Conservation (phyloP, 2,797 vertebrate genomes). For the Rachycentron canadum region DNA sequence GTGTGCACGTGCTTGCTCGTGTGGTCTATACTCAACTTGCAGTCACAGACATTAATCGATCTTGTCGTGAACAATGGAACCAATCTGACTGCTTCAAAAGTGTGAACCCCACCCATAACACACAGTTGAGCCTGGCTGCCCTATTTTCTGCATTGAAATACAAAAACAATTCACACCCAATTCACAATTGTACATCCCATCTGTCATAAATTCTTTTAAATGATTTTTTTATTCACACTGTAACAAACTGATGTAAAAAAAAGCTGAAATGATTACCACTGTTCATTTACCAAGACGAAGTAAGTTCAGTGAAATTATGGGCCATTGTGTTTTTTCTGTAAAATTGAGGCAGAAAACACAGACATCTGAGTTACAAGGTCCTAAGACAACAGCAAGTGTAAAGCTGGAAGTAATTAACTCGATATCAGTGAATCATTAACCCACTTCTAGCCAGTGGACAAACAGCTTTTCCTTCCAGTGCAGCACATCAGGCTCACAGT, state of each 20-base stretch:
- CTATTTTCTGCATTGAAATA: neutral
- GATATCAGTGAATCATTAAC: conserved; percentile 64
- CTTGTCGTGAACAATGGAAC: conserved; percentile 50
- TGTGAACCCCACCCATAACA: conserved; percentile 49
- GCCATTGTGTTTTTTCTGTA: neutral
- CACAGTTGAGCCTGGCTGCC: neutral
- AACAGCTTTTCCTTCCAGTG: conserved; percentile 7
- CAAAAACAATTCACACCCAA: neutral
- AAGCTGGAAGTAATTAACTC: conserved; percentile 50
- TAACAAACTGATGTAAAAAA: conserved; percentile 9
- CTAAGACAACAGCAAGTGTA: conserved; percentile 19
- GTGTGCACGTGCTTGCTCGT: neutral
- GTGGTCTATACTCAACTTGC: conserved; percentile 26
- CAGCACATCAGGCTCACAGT: conserved; percentile 62
- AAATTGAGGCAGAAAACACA: conserved; percentile 16
- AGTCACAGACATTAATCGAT: conserved; percentile 50
- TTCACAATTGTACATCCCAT: neutral
- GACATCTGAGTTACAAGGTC: conserved; percentile 18
- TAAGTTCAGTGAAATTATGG: conserved; percentile 21
- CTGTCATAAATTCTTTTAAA: neutral
- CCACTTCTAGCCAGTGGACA: conserved; percentile 59
- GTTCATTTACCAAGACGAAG: conserved; percentile 12
- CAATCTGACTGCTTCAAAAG: conserved; percentile 39
- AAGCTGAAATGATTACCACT: conserved; percentile 18
- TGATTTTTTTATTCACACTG: neutral